Percentiles rank a stretch among this genome's conserved stretches.
phyloP scores from a whole-genome alignment of 2,888 invertebrate genomes.

The Creontiades dilutus region DNA sequence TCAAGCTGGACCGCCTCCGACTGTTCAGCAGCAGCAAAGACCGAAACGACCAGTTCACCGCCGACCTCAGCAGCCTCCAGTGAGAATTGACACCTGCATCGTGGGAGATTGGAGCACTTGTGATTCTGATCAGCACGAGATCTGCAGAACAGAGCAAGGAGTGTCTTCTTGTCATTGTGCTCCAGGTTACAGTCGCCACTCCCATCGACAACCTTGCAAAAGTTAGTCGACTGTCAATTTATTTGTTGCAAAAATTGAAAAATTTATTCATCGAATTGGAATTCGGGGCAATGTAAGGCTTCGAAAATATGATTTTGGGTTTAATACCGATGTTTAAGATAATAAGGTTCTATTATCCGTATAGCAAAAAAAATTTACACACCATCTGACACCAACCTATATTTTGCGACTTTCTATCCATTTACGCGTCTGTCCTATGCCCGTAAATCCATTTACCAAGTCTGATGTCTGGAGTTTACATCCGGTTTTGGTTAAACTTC shows the following conservation, averaged over 20 bases:
- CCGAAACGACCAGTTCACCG: slow-evolving; percentile 78
- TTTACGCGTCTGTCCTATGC: too few species aligned
- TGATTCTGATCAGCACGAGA: slow-evolving; percentile 91
- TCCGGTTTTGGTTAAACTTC: too few species aligned
- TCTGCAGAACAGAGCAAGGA: slow-evolving; percentile 90
- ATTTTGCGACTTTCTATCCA: too few species aligned
- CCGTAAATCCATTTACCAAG: too few species aligned
- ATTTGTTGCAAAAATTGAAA: neutral
- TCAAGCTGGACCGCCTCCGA: neutral
- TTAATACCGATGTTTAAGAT: too few species aligned
- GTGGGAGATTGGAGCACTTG: slow-evolving; percentile 95
- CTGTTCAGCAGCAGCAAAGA: slow-evolving; percentile 14
- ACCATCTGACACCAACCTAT: too few species aligned
- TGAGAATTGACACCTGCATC: slow-evolving; percentile 94
- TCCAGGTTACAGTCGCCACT: slow-evolving; percentile 84
- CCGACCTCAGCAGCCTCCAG: slow-evolving; percentile 85
- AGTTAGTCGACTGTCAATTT: slow-evolving; percentile 77
- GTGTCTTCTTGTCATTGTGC: slow-evolving; percentile 94
- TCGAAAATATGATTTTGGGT: too few species aligned
- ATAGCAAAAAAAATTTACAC: too few species aligned
- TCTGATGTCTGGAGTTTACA: too few species aligned
- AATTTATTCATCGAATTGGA: neutral
- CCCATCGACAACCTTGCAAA: slow-evolving; percentile 88
- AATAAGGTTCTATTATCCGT: too few species aligned
- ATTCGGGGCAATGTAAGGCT: too few species aligned